Evolutionary conservation across 1,140 invertebrate genomes (phyloP).

Genomic region (Drosophila obscura): DNA sequence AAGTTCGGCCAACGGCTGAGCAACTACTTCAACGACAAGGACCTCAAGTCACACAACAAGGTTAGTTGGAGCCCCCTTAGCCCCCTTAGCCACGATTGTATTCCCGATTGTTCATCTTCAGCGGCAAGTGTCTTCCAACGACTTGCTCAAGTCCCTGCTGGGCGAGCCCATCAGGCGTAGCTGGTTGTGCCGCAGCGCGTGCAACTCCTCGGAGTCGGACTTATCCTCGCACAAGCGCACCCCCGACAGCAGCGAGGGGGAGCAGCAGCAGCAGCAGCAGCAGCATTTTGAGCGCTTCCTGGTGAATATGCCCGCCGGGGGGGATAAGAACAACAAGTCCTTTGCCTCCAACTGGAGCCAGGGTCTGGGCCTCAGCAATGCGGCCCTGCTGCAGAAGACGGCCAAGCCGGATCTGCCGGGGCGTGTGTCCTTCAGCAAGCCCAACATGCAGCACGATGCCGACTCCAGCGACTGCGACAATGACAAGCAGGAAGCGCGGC

Average conservation of each 20-base stretch:
- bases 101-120: constrained; percentile 8
- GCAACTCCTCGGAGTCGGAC: constrained; percentile 75
- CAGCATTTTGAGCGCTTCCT: constrained; percentile 60
- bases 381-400: constrained; percentile 38
- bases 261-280: constrained; percentile 51
- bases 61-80: constrained; percentile 3
- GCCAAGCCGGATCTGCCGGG: constrained; percentile 79
- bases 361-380: constrained; percentile 44
- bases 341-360: constrained; percentile 33
- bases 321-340: constrained; percentile 53
- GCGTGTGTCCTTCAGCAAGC: constrained; percentile 78
- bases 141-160: constrained; percentile 72
- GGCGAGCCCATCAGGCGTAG: constrained; percentile 79
- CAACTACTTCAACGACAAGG: constrained; percentile 63
- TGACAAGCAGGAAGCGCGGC: constrained; percentile 60
- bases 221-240: constrained; percentile 50
- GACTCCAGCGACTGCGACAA: constrained; percentile 81
- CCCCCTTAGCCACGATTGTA: too few relatives aligned
- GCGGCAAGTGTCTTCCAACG: constrained; percentile 73
- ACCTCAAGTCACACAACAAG: constrained; percentile 38
- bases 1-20: constrained; percentile 61
- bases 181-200: constrained; percentile 72
- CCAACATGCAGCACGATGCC: constrained; percentile 56
- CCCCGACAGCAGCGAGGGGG: constrained; percentile 53
- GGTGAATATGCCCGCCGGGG: constrained; percentile 47